phyloP scores from a whole-genome alignment of 2,797 vertebrate genomes.

The Acipenser ruthenus region DNA sequence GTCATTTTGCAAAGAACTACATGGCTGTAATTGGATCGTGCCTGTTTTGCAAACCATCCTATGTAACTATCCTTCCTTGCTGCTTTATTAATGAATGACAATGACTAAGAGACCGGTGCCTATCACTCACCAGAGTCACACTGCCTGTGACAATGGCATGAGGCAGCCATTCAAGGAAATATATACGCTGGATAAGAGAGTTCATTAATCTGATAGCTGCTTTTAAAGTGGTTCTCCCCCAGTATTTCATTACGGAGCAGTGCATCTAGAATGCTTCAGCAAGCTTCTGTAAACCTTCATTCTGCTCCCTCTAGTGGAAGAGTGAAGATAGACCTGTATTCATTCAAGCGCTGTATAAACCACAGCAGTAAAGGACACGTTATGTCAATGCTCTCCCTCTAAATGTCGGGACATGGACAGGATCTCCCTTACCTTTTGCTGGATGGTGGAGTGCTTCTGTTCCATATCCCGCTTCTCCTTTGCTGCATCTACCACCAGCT shows the following conservation, averaged over 20 bases:
- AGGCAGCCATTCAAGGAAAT: too few relatives aligned
- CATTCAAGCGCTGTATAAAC: too few relatives aligned
- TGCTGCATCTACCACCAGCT: slow-evolving; percentile 82
- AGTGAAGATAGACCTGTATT: too few relatives aligned
- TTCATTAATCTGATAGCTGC: neutral
- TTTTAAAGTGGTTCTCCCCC: neutral
- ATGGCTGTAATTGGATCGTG: slow-evolving; percentile 29
- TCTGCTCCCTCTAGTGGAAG: too few relatives aligned
- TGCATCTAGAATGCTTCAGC: too few relatives aligned
- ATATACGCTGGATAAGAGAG: neutral
- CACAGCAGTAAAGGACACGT: too few relatives aligned
- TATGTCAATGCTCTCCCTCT: too few relatives aligned
- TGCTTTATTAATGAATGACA: slow-evolving; percentile 44
- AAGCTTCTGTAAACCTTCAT: too few relatives aligned
- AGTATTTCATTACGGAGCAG: too few relatives aligned
- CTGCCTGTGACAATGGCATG: slow-evolving; percentile 21
- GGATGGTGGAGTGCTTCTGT: slow-evolving; percentile 94
- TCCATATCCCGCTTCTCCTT: slow-evolving; percentile 97
- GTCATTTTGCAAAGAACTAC: neutral
- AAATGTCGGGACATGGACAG: too few relatives aligned
- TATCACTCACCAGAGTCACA: slow-evolving; percentile 29
- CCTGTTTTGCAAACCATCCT: slow-evolving; percentile 30
- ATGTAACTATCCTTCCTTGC: slow-evolving; percentile 25
- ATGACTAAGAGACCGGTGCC: neutral
- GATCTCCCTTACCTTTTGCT: slow-evolving; percentile 79